A percentile compares a stretch with the other conserved stretches of the same genome.
phyloP scores from a whole-genome alignment of 2,113 vertebrate species.

The Tragulus kanchil region DNA sequence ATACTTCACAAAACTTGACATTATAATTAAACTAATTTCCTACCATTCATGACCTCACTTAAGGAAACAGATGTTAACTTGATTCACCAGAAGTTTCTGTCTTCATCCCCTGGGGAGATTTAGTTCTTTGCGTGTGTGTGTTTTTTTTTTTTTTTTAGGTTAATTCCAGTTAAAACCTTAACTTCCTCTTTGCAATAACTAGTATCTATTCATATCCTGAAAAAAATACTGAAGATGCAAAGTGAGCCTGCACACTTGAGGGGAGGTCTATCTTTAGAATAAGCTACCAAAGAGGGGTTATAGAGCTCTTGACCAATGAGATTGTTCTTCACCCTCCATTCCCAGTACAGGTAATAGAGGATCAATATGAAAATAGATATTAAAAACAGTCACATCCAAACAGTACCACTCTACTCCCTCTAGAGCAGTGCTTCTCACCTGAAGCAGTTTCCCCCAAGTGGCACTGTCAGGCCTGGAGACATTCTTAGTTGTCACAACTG shows the following conservation, averaged over 20 bases:
- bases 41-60: constrained; percentile 39
- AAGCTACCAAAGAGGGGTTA: not conserved
- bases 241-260: not conserved
- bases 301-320: not conserved
- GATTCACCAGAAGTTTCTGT: constrained; percentile 13
- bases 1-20: constrained; percentile 58
- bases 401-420: not conserved
- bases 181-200: constrained; percentile 72
- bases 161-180: constrained; percentile 44
- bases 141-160: not conserved
- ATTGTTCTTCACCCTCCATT: not conserved
- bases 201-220: not conserved
- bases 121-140: constrained; percentile 33
- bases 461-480: not conserved
- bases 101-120: not conserved
- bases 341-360: not conserved
- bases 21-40: constrained; percentile 59
- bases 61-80: constrained; percentile 43
- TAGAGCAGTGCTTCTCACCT: not conserved
- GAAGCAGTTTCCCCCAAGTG: not conserved
- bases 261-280: constrained; percentile 8
- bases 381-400: constrained; percentile 27
- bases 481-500: constrained; percentile 6
- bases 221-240: constrained; percentile 39
- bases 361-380: not conserved